Percentiles rank a stretch among this genome's conserved stretches.
These are phyloP conservation scores for Drosophila repleta DNA, from an alignment of 1,140 invertebrate species.

Conservation along the genomic window DNA sequence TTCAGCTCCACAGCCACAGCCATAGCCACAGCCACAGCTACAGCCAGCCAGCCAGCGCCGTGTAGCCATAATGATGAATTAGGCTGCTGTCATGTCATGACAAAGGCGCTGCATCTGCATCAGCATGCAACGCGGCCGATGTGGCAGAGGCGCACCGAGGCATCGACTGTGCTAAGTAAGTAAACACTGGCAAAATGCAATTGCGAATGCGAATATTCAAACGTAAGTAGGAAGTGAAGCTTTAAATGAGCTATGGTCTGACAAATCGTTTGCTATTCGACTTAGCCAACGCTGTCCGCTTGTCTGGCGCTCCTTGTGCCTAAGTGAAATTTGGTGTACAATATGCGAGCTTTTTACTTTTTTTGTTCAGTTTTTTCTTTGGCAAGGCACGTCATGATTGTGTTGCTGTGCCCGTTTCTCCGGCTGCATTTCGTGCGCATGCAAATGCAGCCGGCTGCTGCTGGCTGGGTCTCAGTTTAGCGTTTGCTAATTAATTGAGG, in stretches of 20 bases:
- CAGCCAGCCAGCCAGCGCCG: slow-evolving; percentile 11
- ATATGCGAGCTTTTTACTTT: slow-evolving; percentile 46
- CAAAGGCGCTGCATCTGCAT: slow-evolving; percentile 67
- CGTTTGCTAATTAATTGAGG: slow-evolving; percentile 75
- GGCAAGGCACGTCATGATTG: slow-evolving; percentile 23
- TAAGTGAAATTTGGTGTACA: slow-evolving; percentile 58
- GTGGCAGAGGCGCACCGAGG: neutral
- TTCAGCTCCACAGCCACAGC: slow-evolving; percentile 42
- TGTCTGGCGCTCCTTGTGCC: slow-evolving; percentile 23
- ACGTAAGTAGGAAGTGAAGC: slow-evolving; percentile 73
- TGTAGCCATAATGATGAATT: slow-evolving; percentile 82
- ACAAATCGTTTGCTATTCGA: slow-evolving; percentile 72
- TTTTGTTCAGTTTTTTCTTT: slow-evolving; percentile 15
- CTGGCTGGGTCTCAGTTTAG: slow-evolving; percentile 50
- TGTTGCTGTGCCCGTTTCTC: slow-evolving; percentile 16
- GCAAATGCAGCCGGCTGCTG: slow-evolving; percentile 45
- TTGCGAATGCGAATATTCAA: slow-evolving; percentile 72
- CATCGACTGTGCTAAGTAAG: slow-evolving; percentile 54
- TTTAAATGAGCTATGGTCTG: slow-evolving; percentile 70
- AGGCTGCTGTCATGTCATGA: slow-evolving; percentile 83
- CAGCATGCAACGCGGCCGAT: slow-evolving; percentile 64
- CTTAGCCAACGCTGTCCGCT: slow-evolving; percentile 40
- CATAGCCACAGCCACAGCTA: neutral
- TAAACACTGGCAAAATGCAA: slow-evolving; percentile 73
- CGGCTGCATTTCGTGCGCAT: slow-evolving; percentile 37